Base-by-base conservation (phyloP, 2,888 invertebrate genomes). In the Automeris io region DNA sequence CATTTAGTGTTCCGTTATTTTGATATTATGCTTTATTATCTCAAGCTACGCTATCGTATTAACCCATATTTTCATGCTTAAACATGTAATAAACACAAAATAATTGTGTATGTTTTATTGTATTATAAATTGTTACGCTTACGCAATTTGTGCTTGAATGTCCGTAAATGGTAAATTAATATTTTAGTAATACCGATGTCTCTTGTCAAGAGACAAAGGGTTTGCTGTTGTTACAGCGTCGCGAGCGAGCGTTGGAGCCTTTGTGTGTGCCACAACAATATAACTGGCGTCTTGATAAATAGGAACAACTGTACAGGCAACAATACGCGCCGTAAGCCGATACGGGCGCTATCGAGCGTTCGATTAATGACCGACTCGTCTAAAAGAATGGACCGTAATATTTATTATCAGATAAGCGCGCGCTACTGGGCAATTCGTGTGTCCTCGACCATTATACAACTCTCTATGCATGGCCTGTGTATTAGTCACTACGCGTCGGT, bases 341-440 rank as follows among this genome's bases (percentile, higher is more conserved):
- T 85, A 83, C 77, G 72, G 61, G 64, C 75, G 67, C 72, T 78
- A 86, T 86, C 85, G 78, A 76, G 73, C 72, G 51, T 65, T 77
- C 76, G 81, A 85, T 86, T 85, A 85, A 86, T 86, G 85, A 81
- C 80, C 69, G 73, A 69, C 79, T 75, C 79, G 74, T 76, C 80
- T 81, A 85, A 86, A 86, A 86, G 85, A 86, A 86, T 83, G 81
- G 80, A 71, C 77, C 69, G 77, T 76, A 82, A 85, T 85, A 85
- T 86, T 85, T 85, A 83, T 85, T 82, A 86, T 86, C 82, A 76
- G 86, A 86, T 86, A 83, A 79, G 73, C 69, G 67, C 42, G 60
- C 65, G 85, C 86, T 86, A 86, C 86, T 64, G 85, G 79, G 74
- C 75, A 78, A 83, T 82, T 78, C 80, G 76, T 79, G 70, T 80